Evolutionary conservation across 2,113 vertebrate species (phyloP).

Genomic region (Triplophysa tibetana): DNA sequence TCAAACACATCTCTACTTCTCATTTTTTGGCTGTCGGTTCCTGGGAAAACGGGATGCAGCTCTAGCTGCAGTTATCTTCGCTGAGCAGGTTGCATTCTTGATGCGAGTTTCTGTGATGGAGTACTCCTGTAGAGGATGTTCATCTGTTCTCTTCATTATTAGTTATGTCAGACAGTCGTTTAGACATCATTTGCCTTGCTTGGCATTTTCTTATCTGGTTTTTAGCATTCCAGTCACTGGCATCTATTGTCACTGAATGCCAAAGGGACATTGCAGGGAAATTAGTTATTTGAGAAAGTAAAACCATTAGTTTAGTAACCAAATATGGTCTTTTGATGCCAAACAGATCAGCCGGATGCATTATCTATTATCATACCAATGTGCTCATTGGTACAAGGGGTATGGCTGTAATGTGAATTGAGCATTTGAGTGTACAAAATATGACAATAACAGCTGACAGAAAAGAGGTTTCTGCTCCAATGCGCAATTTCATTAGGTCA

Average conservation of each 20-base stretch:
- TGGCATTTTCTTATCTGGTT: slow-evolving; percentile 72
- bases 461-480: background rate
- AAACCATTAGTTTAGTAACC: slow-evolving; percentile 21
- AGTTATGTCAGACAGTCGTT: slow-evolving; percentile 65
- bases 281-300: background rate
- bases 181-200: slow-evolving; percentile 66
- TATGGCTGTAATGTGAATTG: background rate
- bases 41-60: slow-evolving; percentile 28
- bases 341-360: background rate
- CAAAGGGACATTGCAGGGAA: slow-evolving; percentile 51
- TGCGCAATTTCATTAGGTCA: slow-evolving; percentile 25
- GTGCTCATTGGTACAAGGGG: background rate
- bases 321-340: slow-evolving; percentile 15
- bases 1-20: slow-evolving; percentile 28
- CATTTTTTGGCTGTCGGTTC: slow-evolving; percentile 44
- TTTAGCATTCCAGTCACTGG: slow-evolving; percentile 53
- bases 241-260: slow-evolving; percentile 69
- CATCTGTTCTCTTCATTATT: slow-evolving; percentile 60
- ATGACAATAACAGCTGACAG: background rate
- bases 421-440: background rate
- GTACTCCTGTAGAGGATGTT: slow-evolving; percentile 48
- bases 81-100: slow-evolving; percentile 57
- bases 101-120: slow-evolving; percentile 54
- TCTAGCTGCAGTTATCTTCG: slow-evolving; percentile 54
- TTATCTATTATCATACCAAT: background rate